phyloP scores from a whole-genome alignment of 2,888 invertebrate genomes.

The Galeopsomyia nigrocyanea region DNA sequence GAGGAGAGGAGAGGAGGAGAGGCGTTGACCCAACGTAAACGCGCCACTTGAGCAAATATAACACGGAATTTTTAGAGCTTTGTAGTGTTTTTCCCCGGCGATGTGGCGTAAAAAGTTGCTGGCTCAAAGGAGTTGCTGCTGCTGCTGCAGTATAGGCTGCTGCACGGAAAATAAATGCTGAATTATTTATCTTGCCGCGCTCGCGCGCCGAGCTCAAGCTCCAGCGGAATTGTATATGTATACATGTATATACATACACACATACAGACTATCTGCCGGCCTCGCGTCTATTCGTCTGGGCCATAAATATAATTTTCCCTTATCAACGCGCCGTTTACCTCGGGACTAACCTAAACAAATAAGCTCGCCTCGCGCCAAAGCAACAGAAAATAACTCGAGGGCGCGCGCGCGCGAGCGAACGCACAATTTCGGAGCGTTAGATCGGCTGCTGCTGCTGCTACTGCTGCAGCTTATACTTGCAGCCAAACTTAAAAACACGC shows the following conservation, averaged over 20 bases:
- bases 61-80: constrained; percentile 31
- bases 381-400: constrained; percentile 50
- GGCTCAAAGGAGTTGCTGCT: background rate
- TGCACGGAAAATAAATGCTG: constrained; percentile 13
- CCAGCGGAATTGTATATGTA: constrained; percentile 33
- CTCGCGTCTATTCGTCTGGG: constrained; percentile 40
- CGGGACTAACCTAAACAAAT: constrained; percentile 49
- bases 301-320: constrained; percentile 53
- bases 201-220: background rate
- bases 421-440: background rate
- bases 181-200: constrained; percentile 38
- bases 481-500: constrained; percentile 19
- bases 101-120: constrained; percentile 16
- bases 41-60: constrained; percentile 35
- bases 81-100: background rate
- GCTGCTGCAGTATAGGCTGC: background rate
- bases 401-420: constrained; percentile 9
- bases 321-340: constrained; percentile 49
- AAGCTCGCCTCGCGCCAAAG: constrained; percentile 43
- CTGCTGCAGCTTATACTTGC: background rate
- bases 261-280: constrained; percentile 25
- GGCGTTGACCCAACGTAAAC: constrained; percentile 31
- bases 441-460: background rate
- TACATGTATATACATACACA: constrained; percentile 31
- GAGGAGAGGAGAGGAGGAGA: background rate